These are phyloP conservation scores for Turdus rufiventris DNA, from an alignment of 2,113 vertebrate species.

Conservation along the genomic window DNA sequence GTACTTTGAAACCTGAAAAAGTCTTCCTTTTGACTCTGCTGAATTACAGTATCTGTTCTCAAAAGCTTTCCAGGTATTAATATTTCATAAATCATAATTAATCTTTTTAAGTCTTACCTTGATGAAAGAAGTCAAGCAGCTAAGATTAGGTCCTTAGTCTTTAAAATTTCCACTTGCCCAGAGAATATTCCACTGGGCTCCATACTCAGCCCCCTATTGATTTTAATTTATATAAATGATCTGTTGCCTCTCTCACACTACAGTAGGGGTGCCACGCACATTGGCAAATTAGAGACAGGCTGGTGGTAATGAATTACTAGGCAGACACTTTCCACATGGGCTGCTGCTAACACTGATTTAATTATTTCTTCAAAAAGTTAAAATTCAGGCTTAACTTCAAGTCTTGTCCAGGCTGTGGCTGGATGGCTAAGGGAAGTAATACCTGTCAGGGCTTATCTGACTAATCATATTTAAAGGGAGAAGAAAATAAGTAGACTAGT, in stretches of 20 bases:
- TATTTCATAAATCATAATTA: constrained; percentile 70
- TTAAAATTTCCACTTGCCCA: constrained; percentile 58
- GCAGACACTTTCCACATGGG: not conserved
- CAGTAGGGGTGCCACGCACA: not conserved
- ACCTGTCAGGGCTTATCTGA: constrained; percentile 29
- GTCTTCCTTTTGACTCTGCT: not conserved
- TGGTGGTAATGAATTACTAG: constrained; percentile 43
- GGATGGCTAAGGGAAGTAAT: constrained; percentile 52
- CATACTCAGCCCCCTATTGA: constrained; percentile 23
- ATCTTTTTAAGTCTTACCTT: constrained; percentile 66
- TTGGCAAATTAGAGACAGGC: constrained; percentile 32
- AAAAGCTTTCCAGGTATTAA: constrained; percentile 59
- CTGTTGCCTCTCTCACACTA: constrained; percentile 36
- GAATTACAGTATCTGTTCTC: constrained; percentile 23
- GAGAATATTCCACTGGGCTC: constrained; percentile 43
- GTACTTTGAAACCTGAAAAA: not conserved
- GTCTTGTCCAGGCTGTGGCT: constrained; percentile 35
- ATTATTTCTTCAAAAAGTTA: constrained; percentile 69
- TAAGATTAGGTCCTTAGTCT: constrained; percentile 60
- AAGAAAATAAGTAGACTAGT: constrained; percentile 25
- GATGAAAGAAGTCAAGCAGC: constrained; percentile 58
- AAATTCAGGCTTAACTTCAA: constrained; percentile 56
- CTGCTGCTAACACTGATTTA: constrained; percentile 59
- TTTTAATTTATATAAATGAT: constrained; percentile 75
- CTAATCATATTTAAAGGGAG: constrained; percentile 33